These are phyloP conservation scores for Hypotaenidia okinawae DNA, from an alignment of 2,797 vertebrate species.

Conservation along the genomic window DNA sequence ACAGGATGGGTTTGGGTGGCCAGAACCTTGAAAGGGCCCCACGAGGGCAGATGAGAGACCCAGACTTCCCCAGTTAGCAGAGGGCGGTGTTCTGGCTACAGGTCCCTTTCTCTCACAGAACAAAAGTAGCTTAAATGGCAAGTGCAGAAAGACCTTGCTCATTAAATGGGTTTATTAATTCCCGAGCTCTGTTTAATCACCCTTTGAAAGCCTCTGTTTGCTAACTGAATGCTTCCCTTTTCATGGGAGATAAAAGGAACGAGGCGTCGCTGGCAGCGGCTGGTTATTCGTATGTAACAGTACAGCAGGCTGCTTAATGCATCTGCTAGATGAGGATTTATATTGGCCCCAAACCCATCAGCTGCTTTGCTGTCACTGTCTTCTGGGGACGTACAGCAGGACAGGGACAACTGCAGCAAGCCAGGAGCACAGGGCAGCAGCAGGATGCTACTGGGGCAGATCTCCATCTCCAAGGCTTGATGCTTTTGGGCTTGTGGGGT, in stretches of 20 bases:
- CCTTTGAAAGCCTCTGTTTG: not conserved
- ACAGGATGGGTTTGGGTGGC: not conserved
- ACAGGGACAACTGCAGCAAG: fast-evolving
- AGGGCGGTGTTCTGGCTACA: fast-evolving
- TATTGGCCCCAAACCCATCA: not conserved
- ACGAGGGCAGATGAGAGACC: fast-evolving
- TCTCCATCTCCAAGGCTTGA: too few relatives aligned
- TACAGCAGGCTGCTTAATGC: not conserved
- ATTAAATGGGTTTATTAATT: not conserved
- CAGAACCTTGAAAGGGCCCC: not conserved
- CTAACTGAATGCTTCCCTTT: conserved; percentile 16
- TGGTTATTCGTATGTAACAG: not conserved
- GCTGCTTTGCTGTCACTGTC: not conserved
- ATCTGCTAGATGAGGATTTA: not conserved
- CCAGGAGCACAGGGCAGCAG: not conserved
- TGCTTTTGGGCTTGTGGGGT: not conserved
- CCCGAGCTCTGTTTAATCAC: conserved; percentile 24
- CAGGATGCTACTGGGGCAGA: fast-evolving
- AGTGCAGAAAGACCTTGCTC: not conserved
- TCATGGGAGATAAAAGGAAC: not conserved
- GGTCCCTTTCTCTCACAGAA: not conserved
- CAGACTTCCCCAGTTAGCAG: fast-evolving
- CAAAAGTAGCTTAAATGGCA: not conserved
- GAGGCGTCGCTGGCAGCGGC: not conserved
- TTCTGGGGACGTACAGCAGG: fast-evolving